phyloP scores from a whole-genome alignment of 2,797 vertebrate species.

The Spondyliosoma cantharus region DNA sequence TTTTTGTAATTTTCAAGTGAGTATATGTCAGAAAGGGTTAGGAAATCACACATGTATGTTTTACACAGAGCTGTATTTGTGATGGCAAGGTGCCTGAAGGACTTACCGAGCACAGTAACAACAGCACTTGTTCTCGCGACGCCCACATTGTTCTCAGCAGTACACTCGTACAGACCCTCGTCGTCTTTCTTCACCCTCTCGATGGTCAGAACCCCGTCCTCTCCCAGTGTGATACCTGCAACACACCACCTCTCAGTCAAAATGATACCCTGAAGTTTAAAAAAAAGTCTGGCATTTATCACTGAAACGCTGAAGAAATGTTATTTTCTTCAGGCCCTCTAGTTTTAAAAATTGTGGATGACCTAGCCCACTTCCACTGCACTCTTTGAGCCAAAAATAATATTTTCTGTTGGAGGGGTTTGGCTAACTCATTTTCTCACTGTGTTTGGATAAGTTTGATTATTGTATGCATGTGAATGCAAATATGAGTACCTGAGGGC shows the following conservation, averaged over 20 bases:
- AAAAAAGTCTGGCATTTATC: background rate
- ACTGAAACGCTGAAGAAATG: background rate
- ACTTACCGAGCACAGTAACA: conserved; percentile 89
- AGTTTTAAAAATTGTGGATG: background rate
- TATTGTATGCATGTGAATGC: background rate
- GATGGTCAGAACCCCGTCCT: conserved; percentile 86
- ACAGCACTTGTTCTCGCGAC: conserved; percentile 85
- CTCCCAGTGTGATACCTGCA: conserved; percentile 88
- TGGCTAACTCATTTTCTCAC: background rate
- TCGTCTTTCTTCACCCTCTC: conserved; percentile 94
- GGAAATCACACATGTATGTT: too few relatives aligned
- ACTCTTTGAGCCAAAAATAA: background rate
- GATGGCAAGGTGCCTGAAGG: background rate
- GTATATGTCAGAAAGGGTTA: too few relatives aligned
- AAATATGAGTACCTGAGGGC: background rate
- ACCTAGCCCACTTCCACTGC: background rate
- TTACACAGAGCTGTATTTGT: background rate
- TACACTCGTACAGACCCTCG: conserved; percentile 91
- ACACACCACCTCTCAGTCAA: conserved; percentile 38
- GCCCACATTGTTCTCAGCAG: conserved; percentile 87
- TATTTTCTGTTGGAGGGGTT: background rate
- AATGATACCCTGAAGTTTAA: background rate
- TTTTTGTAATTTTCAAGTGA: too few relatives aligned
- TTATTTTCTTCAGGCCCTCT: background rate
- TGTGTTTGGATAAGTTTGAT: background rate